Base-by-base conservation (phyloP, 2,113 vertebrate species). In the Gadus macrocephalus region DNA sequence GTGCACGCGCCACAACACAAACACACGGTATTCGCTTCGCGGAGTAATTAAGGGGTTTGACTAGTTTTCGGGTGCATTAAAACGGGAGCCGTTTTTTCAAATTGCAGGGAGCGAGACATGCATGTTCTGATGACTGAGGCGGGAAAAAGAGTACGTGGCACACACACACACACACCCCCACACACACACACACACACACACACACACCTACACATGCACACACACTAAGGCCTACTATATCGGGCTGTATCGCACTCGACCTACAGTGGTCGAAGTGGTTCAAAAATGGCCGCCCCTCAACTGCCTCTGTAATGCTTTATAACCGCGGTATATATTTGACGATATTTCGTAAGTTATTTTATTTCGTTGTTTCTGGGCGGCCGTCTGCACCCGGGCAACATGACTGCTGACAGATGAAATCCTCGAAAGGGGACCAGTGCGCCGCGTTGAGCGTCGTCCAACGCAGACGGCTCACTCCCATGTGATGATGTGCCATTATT, bases 21-120 rank as follows among this genome's bases (percentile, higher is more conserved):
- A 80, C 74, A 75, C 80, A 81, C 82, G 86, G 72, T 74, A 81
- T 83, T 81, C 86, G 84, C 83, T 3, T 85, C 82, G 84, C 78
- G 81, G 86, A 87, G 85, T 90, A 88, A 88, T 90, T 91, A 86
- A 85, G 85, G 87, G 87, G 80, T 88, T 89, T 85, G 87, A 87
- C 83, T 87, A 78, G 83, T 86, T 88, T 87, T 88, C 81, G 12
- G 12, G 81, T 86, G 86, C 78, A 89, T 87, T 89, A 86, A 86
- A 88, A 85, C 85, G 83, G 86, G 87, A 86, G 88, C 84, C 83
- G 81, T 85, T 35, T 35, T 25, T 88, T 89, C 81, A 89, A 87
- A 88, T 88, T 83, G 88, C 86, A 81, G 78, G 81, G 85, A 76
- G 78, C 87, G 83, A 87, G 86, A 82, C 85, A 85, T 84, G 80